Evolutionary conservation across 2,797 vertebrate genomes (phyloP), one percentile per base, ranked within the genome.

Genomic region (Sebastes taczanowskii): DNA sequence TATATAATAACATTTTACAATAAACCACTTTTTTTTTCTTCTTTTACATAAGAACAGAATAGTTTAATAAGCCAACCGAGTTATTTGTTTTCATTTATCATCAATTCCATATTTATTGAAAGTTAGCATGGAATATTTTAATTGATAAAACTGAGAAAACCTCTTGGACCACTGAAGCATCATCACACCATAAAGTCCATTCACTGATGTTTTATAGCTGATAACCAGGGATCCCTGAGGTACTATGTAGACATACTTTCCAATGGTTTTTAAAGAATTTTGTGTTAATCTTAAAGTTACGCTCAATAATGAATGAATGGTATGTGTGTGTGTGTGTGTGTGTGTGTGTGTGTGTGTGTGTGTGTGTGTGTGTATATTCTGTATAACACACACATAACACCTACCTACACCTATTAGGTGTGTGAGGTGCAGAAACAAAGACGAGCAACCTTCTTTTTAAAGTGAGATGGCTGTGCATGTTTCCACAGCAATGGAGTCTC

Each of bases 31-130:
- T 22, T 20, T 27, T 10, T 5, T 38, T 25, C n/a, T 1, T 69
- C 1, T 73, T 81, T 79, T 59, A 60, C 11, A 46, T 20, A 11
- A 34, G 29, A 34, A 18, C 7, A 70, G 5, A 25, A 3, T 3
- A 2, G 9, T 42, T 34, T 23, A 30, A 14, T 7, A 7, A 56
- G n/a, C 66, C 18, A 27, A 16, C 30, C 52, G 4, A 62, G 32
- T 56, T 42, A 4, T 53, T 71, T 58, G n/a, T 53, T 59, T 71
- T 62, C 1, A 61, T 77, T 82, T 52, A 69, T 53, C n/a, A 64
- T 73, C 5, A 18, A 22, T n/a, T 60, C 0, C 5, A 27, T 81
- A 83, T 64, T 77, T 82, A 55, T 79, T 71, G 1, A 59, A 69
- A 2, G 59, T 42, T 56, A 13, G 11, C 38, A 7, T 38, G 2